Evolutionary conservation across 2,888 invertebrate genomes (phyloP), one percentile per base, ranked within the genome.

Genomic region (Patella caerulea): DNA sequence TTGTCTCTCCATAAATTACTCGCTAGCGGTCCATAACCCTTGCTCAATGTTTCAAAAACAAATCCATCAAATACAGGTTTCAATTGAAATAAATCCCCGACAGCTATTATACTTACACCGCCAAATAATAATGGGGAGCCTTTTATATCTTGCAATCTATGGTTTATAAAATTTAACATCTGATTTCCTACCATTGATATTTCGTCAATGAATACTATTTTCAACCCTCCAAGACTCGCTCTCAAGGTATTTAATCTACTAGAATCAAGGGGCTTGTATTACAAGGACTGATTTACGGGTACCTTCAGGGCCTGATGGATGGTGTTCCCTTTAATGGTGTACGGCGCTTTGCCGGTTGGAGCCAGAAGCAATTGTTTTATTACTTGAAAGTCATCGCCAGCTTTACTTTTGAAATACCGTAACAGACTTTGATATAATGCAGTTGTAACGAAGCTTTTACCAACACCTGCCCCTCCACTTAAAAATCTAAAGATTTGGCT

Each of bases 271-370:
- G 78, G 45, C 53, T 78, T 79, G 59, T 78, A 71, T 65, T 52
- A 11, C 7, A 75, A 34, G 56, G 69, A 73, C 59, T 81, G 73
- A 72, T 80, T 78, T 11, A 75, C 74, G 24, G 79, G 69, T 59
- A 80, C 76, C 45, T 76, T 78, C 2, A 82, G 71, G 4, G 73
- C 71, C 54, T 53, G 71, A 56, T 82, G 82, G 9, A 82, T 77
- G 19, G 80, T 80, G 45, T 74, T 77, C 7, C 78, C 82, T 52
- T 75, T 24, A n/a, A 80, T 80, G 70, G 75, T 70, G 55, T 72
- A 79, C 3, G 83, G 81, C 34, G 83, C 85, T 70, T 84, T 85
- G 45, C 83, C 83, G 65, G 83, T 84, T 56, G 84, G 84, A 17
- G 84, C 82, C 11, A 79, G 14, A 1, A 84, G 73, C 7, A 85